Evolutionary conservation across 2,113 vertebrate genomes (phyloP), one percentile per base, ranked within the genome.

Genomic region (Erpornis zantholeuca): DNA sequence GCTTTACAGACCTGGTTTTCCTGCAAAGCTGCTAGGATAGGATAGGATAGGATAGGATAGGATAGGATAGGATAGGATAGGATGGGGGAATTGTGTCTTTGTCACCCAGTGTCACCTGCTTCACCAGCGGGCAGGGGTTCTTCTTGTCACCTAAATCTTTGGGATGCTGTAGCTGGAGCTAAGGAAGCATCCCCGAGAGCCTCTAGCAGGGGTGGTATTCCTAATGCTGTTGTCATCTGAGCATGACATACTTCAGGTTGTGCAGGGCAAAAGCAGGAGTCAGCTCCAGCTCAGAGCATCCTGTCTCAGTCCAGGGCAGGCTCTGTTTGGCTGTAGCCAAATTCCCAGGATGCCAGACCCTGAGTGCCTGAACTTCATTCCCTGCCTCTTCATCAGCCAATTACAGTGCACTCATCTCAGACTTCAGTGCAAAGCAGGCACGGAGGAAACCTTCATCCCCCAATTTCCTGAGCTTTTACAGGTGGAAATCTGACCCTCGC

Each of bases 231-330:
- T 13, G 2, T 31, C 19, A 15, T 5, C 52, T 33, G n/a, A 44
- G 31, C 18, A 10, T 6, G 14, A 13, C 5, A 36, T 14, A 15
- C 2, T 28, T 3, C 53, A 68, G 9, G 15, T 4, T 6, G 8
- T 5, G 21, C n/a, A 33, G 54, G 64, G 57, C 15, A 53, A 31
- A 78, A 90, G 9, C 28, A n/a, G 36, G 40, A 8, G 1, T 50
- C 18, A 5, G 17, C 44, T 60, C 45, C 6, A 4, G 36, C 15
- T 35, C 49, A 18, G 6, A 86, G 28, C 45, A 52, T 18, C 42
- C 40, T 7, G 1, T 52, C 56, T 60, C 0, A 2, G 19, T 27
- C 23, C 0, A 0, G 19, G 35, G 20, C 0, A 9, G 38, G 64
- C 44, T 84, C n/a, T 10, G 12, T 14, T 10, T 15, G 22, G 49